phyloP scores from a whole-genome alignment of 2,888 invertebrate genomes.

The Cosmorhoe ocellata region DNA sequence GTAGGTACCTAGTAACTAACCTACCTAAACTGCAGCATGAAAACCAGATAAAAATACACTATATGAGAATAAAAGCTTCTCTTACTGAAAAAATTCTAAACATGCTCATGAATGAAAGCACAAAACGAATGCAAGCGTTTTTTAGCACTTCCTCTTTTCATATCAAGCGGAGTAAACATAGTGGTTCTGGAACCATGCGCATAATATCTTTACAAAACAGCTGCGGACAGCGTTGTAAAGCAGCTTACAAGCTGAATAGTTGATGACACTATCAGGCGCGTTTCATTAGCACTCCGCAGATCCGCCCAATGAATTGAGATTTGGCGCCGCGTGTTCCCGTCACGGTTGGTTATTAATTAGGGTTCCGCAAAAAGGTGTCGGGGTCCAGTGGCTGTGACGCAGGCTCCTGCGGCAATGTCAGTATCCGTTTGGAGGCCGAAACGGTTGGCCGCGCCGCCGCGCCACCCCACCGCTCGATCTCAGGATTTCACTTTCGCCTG shows the following conservation, averaged over 20 bases:
- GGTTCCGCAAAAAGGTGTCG: constrained; percentile 75
- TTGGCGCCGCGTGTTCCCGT: constrained; percentile 57
- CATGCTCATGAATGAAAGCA: too few relatives aligned
- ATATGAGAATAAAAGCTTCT: too few relatives aligned
- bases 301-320: constrained; percentile 44
- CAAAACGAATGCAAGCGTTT: constrained; percentile 5
- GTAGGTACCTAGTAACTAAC: too few relatives aligned
- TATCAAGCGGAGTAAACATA: constrained; percentile 10
- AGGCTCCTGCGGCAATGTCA: constrained; percentile 76
- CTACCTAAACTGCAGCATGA: too few relatives aligned
- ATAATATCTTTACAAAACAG: constrained; percentile 6
- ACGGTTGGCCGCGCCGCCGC: constrained; percentile 52
- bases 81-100: too few relatives aligned
- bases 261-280: constrained; percentile 31
- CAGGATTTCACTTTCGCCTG: constrained; percentile 39
- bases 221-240: constrained; percentile 8
- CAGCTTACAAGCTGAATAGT: constrained; percentile 25
- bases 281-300: constrained; percentile 47
- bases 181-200: constrained; percentile 9
- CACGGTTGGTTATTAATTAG: constrained; percentile 75
- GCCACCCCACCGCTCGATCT: constrained; percentile 21
- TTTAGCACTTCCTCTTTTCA: constrained; percentile 13
- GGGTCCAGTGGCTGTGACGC: constrained; percentile 74
- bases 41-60: too few relatives aligned
- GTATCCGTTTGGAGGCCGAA: constrained; percentile 62